phyloP scores from a whole-genome alignment of 2,797 vertebrate species.

The Peromyscus nudipes region DNA sequence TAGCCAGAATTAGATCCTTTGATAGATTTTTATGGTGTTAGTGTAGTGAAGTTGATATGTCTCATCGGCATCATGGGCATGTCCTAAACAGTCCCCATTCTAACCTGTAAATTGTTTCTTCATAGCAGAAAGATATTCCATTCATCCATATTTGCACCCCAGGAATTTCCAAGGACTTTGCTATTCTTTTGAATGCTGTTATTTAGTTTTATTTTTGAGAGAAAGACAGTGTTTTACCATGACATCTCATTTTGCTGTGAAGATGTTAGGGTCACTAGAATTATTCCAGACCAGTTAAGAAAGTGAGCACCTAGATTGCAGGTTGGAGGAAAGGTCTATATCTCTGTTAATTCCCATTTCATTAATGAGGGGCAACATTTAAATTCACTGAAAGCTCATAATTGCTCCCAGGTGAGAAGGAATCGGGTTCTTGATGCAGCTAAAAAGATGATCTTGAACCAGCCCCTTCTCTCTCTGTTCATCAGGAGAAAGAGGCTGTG shows the following conservation, averaged over 20 bases:
- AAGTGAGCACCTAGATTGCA: background rate
- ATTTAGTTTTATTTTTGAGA: constrained; percentile 47
- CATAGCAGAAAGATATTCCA: background rate
- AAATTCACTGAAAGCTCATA: constrained; percentile 44
- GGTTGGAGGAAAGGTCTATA: background rate
- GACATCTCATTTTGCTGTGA: background rate
- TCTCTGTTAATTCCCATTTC: background rate
- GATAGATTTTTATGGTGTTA: background rate
- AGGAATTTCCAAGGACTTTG: background rate
- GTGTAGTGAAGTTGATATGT: background rate
- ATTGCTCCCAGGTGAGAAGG: background rate
- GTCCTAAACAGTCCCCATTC: background rate
- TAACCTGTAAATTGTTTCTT: constrained; percentile 5
- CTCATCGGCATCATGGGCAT: background rate
- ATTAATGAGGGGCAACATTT: background rate
- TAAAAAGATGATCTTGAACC: background rate
- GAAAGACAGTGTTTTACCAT: background rate
- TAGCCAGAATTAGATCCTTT: background rate
- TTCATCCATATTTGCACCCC: background rate
- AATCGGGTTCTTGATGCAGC: background rate
- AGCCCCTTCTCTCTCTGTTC: background rate
- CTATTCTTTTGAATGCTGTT: constrained; percentile 5
- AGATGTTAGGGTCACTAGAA: background rate
- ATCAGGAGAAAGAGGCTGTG: background rate
- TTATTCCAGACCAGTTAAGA: constrained; percentile 19